These are phyloP conservation scores for Araneus ventricosus DNA, from an alignment of 1,140 invertebrate genomes.

Conservation along the genomic window DNA sequence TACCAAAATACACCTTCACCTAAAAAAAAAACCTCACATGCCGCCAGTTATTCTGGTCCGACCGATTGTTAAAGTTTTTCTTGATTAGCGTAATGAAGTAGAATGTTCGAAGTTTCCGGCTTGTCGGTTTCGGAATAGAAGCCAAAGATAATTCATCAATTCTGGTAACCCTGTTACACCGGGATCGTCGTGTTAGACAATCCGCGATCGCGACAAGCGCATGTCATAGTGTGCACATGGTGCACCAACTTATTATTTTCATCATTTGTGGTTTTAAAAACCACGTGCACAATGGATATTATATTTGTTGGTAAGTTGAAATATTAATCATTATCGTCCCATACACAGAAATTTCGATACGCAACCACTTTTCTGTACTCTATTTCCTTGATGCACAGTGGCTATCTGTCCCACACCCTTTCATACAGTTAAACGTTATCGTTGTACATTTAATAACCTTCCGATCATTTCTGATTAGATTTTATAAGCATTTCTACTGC, in stretches of 20 bases:
- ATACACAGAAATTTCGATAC: background rate
- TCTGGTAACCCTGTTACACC: slow-evolving; percentile 19
- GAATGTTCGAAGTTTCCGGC: background rate
- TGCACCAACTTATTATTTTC: slow-evolving; percentile 14
- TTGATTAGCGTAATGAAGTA: background rate
- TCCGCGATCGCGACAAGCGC: background rate
- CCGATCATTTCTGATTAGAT: background rate
- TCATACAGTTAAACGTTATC: background rate
- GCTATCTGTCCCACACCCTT: slow-evolving; percentile 36
- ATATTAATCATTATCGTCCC: background rate
- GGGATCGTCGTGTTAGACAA: slow-evolving; percentile 12
- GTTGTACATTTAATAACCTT: background rate
- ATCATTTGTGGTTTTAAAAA: slow-evolving; percentile 60
- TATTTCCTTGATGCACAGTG: slow-evolving; percentile 25
- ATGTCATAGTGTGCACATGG: slow-evolving; percentile 68
- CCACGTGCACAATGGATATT: slow-evolving; percentile 71
- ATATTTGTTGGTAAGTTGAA: slow-evolving; percentile 68
- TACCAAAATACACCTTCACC: no score
- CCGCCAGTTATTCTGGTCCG: no score
- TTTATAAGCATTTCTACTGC: background rate
- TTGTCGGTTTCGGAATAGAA: background rate
- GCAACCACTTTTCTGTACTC: slow-evolving; percentile 27
- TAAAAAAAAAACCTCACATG: no score
- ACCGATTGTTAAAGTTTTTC: background rate
- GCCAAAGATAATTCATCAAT: slow-evolving; percentile 19